Evolutionary conservation across 2,797 vertebrate species (phyloP), one percentile per base, ranked within the genome.

Genomic region (Cirrhinus molitorella): DNA sequence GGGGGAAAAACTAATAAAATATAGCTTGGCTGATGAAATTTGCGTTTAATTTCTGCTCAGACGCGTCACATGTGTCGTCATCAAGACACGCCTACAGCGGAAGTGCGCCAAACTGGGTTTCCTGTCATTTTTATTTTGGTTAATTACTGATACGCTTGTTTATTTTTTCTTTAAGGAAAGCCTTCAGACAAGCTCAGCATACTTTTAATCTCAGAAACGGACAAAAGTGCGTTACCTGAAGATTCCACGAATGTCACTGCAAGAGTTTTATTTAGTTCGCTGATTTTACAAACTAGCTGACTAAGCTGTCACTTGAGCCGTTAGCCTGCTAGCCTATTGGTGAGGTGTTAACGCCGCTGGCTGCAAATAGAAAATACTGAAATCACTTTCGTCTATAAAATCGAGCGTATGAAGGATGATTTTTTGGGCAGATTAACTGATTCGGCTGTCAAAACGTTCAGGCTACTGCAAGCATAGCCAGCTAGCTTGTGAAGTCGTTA

Each of bases 201-300:
- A 86, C 63, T 51, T 71, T 84, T 81, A 70, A 68, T 81, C 79
- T 84, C 81, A 55, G 53, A 83, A 80, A 51, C 79, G 81, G 76
- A 88, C 67, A 81, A 86, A 88, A 85, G 85, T 86, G 75, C 83
- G 83, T 87, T 85, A 34, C 28, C 31, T 65, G 73, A 79, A 45
- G 57, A 85, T 82, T 79, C 17, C 49, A 53, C 34, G 55, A 83
- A 67, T 84, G 70, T 75, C 74, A 66, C 55, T 84, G 67, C 68
- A 82, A 57, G 63, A 53, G 66, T 82, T 80, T 81, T 67, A 65
- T 79, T 68, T 65, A 80, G 59, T 40, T 70, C 59, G 63, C 51
- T 75, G 55, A 66, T 68, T 75, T 79, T 79, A 72, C 82, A 55
- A 78, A 80, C 79, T 85, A 83, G 85, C 76, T 77, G 71, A 53